Base-by-base conservation (phyloP, 2,888 invertebrate species). In the Phyllotreta striolata region DNA sequence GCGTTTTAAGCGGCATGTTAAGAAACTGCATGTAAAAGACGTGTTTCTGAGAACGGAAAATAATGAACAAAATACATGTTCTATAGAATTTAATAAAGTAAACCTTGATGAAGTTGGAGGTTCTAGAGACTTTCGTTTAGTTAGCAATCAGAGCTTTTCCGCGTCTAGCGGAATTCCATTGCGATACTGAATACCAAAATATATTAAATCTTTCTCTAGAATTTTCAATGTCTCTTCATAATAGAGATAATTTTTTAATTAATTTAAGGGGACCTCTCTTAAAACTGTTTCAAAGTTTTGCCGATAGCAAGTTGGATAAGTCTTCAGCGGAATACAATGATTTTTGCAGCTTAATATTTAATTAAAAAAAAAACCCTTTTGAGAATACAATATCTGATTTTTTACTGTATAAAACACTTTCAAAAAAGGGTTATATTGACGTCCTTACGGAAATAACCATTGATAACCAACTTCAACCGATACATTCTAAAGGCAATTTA, bases 241-340 rank as follows among this genome's bases (percentile, higher is more conserved):
- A 55, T 44, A 58, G 52, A 6, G 34, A 44, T 49, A 63, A 58
- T 34, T 63, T 63, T 49, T 41, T 44, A 3, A 63, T 10, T 44
- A 63, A 7, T 9, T 6, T 61, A 38, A 44, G 40, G 10, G 41
- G 24, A 6, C 59, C 59, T 7, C 24, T 59, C 13, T 38, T 58
- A 14, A n/a, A 13, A 13, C 9, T 4, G 37, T 38, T 49, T n/a
- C 35, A 12, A 12, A 8, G 9, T 37, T 58, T 58, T 47, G 58
- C 13, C 12, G 12, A 44, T 1, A 10, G 35, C 13, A 34, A 44
- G 12, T 37, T 57, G 7, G 3, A 7, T 34, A 8, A 44, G 10
- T 46, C 13, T 57, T 35, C 12, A 39, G 3, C 6, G 9, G 7
- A 43, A 9, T 43, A 43, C 13, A 43, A 60, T 54, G 14, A 54